phyloP scores from a whole-genome alignment of 92 coral and sea anemone genomes.

The Epizoanthus stellaris region DNA sequence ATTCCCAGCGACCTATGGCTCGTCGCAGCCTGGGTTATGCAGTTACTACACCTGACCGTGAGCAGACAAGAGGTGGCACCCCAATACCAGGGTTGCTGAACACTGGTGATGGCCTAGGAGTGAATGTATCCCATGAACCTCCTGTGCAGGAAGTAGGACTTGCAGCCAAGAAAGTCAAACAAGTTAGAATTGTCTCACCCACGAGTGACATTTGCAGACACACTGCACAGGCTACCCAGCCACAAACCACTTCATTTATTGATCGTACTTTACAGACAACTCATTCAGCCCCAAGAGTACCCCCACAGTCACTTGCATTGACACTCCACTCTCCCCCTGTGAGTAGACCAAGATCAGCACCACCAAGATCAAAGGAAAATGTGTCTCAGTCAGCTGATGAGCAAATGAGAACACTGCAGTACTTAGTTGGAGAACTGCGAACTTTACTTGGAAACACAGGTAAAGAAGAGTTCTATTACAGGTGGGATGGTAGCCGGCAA shows the following conservation, averaged over 20 bases:
- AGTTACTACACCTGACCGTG: conserved; percentile 23
- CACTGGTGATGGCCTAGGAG: neutral
- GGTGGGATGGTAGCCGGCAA: too few species aligned
- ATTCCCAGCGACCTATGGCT: conserved; percentile 48
- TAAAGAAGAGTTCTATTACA: conserved; percentile 13
- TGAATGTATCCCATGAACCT: neutral
- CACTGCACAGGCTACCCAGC: neutral
- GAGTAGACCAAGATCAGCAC: conserved; percentile 40
- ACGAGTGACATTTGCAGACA: conserved; percentile 18
- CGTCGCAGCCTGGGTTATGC: conserved; percentile 79
- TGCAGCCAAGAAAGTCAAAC: conserved; percentile 56
- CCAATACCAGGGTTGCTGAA: neutral
- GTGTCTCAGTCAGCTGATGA: conserved; percentile 61
- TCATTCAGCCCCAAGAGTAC: neutral
- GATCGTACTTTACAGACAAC: neutral
- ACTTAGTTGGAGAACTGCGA: conserved; percentile 85
- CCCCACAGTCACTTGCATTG: neutral
- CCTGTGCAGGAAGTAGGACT: conserved; percentile 3
- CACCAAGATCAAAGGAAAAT: conserved; percentile 41
- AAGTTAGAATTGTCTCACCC: conserved; percentile 84
- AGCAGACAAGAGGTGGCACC: conserved; percentile 10
- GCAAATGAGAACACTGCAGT: conserved; percentile 78
- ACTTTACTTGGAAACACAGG: conserved; percentile 84
- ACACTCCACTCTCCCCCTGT: conserved; percentile 12
- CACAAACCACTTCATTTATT: neutral